Evolutionary conservation across 2,888 invertebrate species (phyloP).

Genomic region (Polia nebulosa): DNA sequence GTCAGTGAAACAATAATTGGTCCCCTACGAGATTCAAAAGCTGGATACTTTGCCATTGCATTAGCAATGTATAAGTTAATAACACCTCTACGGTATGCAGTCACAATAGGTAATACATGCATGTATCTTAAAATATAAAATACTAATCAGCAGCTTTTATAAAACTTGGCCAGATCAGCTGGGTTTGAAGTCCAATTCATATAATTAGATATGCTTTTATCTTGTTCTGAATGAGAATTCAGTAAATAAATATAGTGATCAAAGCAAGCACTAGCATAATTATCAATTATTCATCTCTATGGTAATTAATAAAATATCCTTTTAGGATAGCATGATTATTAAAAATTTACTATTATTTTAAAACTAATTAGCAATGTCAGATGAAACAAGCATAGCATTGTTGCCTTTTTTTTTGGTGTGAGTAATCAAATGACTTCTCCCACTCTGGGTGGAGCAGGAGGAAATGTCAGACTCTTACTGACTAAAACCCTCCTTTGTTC

Average conservation of each 20-base stretch:
- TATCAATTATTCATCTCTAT: no score
- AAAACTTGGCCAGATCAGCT: slow-evolving; percentile 22
- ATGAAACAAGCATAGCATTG: no score
- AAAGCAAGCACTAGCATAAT: background rate
- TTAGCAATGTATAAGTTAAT: slow-evolving; percentile 98
- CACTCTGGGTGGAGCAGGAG: no score
- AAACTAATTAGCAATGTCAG: background rate
- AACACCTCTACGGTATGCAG: slow-evolving; percentile 97
- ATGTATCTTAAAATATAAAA: background rate
- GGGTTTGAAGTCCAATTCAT: slow-evolving; percentile 35
- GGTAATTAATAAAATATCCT: background rate
- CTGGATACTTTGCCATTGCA: slow-evolving; percentile 97
- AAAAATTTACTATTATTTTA: background rate
- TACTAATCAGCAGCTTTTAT: background rate
- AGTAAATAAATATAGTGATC: no score
- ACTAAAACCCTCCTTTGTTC: no score
- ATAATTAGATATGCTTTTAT: background rate
- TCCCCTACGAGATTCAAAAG: slow-evolving; percentile 94
- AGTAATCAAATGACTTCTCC: no score
- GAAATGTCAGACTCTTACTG: no score
- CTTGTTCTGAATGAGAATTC: background rate
- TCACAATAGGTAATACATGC: slow-evolving; percentile 94
- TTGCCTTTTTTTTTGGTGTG: no score
- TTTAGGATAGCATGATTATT: background rate
- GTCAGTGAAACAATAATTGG: slow-evolving; percentile 95